Evolutionary conservation across 1,140 invertebrate species (phyloP).

Genomic region (Drosophila lacertosa): DNA sequence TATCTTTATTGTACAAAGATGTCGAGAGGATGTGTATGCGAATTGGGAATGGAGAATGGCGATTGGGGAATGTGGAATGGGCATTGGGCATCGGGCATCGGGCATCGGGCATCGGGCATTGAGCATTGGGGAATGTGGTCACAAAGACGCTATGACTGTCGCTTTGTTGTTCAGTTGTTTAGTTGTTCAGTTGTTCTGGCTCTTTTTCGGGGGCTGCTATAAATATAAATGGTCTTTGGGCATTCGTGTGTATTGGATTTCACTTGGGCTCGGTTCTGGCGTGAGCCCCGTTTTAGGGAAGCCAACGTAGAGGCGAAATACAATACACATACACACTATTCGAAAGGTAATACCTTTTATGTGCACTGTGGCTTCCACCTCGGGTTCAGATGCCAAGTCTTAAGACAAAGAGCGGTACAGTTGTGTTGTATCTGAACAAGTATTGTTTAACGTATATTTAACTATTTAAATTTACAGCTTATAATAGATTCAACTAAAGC

Average conservation of each 20-base stretch:
- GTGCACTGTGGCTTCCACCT: constrained; percentile 3
- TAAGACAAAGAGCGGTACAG: constrained; percentile 13
- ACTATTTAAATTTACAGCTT: too few species aligned
- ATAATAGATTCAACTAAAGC: too few species aligned
- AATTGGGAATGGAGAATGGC: constrained; percentile 30
- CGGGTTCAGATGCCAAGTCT: constrained; percentile 4
- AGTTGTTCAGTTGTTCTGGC: constrained; percentile 37
- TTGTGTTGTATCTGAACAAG: not conserved
- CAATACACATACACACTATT: constrained; percentile 6
- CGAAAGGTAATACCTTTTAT: constrained; percentile 24
- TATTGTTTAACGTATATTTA: too few species aligned
- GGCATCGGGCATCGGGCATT: not conserved
- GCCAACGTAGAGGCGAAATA: constrained; percentile 9
- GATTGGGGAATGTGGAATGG: not conserved
- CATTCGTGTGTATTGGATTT: constrained; percentile 61
- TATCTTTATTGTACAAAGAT: constrained; percentile 78
- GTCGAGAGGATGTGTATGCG: constrained; percentile 67
- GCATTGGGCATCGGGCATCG: constrained; percentile 4
- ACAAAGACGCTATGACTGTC: constrained; percentile 41
- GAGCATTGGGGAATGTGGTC: constrained; percentile 34
- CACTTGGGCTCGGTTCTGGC: constrained; percentile 57
- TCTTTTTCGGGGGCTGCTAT: constrained; percentile 51
- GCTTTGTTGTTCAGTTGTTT: too few species aligned
- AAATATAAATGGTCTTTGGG: constrained; percentile 68
- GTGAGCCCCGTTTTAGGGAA: constrained; percentile 45